Conservation (phyloP, 2,888 invertebrate species). For the Scaptomyza reducta region DNA sequence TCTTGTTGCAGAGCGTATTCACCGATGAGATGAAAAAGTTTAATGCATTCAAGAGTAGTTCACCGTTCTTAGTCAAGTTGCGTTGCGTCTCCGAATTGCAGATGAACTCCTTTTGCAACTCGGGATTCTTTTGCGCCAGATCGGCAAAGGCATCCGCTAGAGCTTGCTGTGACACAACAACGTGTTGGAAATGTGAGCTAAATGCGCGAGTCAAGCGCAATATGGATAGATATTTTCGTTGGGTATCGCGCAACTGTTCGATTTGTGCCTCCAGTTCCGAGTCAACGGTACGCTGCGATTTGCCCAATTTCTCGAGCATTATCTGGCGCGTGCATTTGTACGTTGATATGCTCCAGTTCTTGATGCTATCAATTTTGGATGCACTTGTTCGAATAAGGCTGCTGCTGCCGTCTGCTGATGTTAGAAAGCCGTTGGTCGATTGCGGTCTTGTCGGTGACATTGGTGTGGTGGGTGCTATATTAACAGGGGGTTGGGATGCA, state of each 20-base stretch:
- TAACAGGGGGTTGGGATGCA: background rate
- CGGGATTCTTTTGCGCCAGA: conserved; percentile 97
- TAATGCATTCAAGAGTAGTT: conserved; percentile 94
- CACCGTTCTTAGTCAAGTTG: conserved; percentile 96
- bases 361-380: conserved; percentile 95
- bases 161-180: conserved; percentile 93
- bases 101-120: conserved; percentile 96
- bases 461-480: conserved; percentile 85
- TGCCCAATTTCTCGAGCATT: conserved; percentile 97
- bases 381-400: conserved; percentile 83
- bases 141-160: conserved; percentile 97
- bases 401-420: conserved; percentile 71
- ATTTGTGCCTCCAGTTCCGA: conserved; percentile 97
- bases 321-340: conserved; percentile 99
- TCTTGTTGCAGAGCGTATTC: conserved; percentile 97
- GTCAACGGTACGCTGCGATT: conserved; percentile 95
- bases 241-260: conserved; percentile 95
- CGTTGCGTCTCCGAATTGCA: conserved; percentile 98
- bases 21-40: conserved; percentile 98
- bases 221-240: conserved; percentile 95
- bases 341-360: conserved; percentile 98
- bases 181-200: conserved; percentile 94
- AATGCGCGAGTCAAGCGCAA: conserved; percentile 93
- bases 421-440: conserved; percentile 61
- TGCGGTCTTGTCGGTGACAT: conserved; percentile 84